Conservation (phyloP, 2,113 vertebrate genomes). For the Pachycephala philippinensis region DNA sequence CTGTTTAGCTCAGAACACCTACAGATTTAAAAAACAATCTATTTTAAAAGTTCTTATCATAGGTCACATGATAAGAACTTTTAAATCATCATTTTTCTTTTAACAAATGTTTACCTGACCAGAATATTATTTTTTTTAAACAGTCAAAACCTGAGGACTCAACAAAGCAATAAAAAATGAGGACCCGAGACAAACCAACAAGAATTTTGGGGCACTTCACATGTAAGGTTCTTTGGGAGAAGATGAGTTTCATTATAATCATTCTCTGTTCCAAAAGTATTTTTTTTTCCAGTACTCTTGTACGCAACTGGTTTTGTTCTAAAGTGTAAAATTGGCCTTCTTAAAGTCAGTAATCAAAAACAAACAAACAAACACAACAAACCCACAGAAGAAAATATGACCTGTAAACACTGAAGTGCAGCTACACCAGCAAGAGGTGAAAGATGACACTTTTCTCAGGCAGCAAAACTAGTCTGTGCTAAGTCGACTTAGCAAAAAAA, state of each 20-base stretch:
- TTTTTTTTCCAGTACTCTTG: background rate
- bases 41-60: background rate
- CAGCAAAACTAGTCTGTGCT: background rate
- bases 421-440: background rate
- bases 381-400: background rate
- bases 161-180: background rate
- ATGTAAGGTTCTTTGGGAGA: background rate
- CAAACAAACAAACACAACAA: background rate
- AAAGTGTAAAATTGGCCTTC: background rate
- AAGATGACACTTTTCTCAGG: background rate
- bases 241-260: background rate
- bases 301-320: background rate
- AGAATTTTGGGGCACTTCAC: background rate
- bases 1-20: background rate
- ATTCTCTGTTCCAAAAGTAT: background rate
- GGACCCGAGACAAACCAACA: background rate
- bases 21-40: background rate
- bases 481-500: background rate
- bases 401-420: background rate
- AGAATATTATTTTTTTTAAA: background rate
- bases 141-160: background rate
- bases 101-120: background rate
- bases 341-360: background rate
- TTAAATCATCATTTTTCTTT: too few relatives aligned
- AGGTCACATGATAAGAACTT: too few relatives aligned